Percentiles rank a stretch among this genome's conserved stretches.
Evolutionary conservation across 1,140 invertebrate genomes (phyloP).

Genomic region (Hyposmocoma kahamanoa): DNA sequence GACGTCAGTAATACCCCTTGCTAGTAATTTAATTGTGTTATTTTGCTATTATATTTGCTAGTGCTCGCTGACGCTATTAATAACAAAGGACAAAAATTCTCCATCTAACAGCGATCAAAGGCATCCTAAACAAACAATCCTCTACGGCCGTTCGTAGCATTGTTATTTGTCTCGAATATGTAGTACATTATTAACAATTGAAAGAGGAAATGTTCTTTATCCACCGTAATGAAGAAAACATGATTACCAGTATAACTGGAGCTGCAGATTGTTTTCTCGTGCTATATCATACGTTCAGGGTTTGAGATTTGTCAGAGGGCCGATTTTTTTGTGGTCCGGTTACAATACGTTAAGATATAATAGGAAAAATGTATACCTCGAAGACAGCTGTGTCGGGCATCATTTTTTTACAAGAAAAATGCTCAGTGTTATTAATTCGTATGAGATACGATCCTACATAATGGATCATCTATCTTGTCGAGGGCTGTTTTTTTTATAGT

Average conservation of each 20-base stretch:
- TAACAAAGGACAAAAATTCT: too few relatives aligned
- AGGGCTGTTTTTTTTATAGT: constrained; percentile 12
- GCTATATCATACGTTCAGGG: too few relatives aligned
- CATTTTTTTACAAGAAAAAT: constrained; percentile 32
- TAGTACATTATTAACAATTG: too few relatives aligned
- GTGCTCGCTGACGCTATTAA: too few relatives aligned
- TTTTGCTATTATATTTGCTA: too few relatives aligned
- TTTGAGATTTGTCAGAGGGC: constrained; percentile 2
- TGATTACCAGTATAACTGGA: constrained; percentile 21
- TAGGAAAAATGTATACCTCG: constrained; percentile 29
- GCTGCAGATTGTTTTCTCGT: too few relatives aligned
- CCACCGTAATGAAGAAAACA: constrained; percentile 29
- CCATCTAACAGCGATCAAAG: too few relatives aligned
- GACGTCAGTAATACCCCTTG: too few relatives aligned
- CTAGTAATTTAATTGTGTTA: too few relatives aligned
- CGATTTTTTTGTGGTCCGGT: constrained; percentile 14
- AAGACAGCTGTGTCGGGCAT: constrained; percentile 27
- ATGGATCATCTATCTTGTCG: constrained; percentile 14
- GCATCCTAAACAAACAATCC: too few relatives aligned
- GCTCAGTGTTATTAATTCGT: constrained; percentile 38
- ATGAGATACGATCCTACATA: constrained; percentile 31
- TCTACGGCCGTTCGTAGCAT: too few relatives aligned
- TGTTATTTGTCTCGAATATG: too few relatives aligned
- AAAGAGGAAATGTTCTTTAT: constrained; percentile 29
- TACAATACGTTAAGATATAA: constrained; percentile 37